Evolutionary conservation across 2,113 vertebrate genomes (phyloP).

Genomic region (Apteryx owenii): DNA sequence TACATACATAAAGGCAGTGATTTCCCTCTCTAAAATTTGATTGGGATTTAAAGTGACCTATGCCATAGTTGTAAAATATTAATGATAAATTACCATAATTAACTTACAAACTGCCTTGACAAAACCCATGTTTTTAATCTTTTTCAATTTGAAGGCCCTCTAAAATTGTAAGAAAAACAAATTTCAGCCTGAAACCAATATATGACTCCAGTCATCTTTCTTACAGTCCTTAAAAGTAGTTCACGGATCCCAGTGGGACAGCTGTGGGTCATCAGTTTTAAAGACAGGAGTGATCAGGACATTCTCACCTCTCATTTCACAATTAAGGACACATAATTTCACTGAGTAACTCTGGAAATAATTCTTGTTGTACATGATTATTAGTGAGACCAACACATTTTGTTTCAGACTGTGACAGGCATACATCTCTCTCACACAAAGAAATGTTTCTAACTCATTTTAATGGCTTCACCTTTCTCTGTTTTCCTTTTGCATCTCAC

Average conservation of each 20-base stretch:
- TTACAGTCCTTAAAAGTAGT: not conserved
- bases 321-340: not conserved
- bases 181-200: not conserved
- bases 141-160: not conserved
- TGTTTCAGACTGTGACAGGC: not conserved
- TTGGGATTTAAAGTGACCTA: not conserved
- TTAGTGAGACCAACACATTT: not conserved
- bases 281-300: not conserved
- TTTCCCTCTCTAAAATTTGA: not conserved
- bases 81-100: not conserved
- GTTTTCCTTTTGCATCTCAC: not conserved
- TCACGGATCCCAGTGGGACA: not conserved
- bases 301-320: not conserved
- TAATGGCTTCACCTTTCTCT: not conserved
- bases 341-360: not conserved
- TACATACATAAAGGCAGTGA: not conserved
- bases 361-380: not conserved
- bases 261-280: not conserved
- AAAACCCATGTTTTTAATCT: not conserved
- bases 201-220: not conserved
- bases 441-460: not conserved
- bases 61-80: not conserved
- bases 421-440: not conserved
- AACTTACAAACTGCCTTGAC: not conserved
- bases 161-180: not conserved